Evolutionary conservation across 2,888 invertebrate species (phyloP), one percentile per base, ranked within the genome.

Genomic region (Sicus ferrugineus): DNA sequence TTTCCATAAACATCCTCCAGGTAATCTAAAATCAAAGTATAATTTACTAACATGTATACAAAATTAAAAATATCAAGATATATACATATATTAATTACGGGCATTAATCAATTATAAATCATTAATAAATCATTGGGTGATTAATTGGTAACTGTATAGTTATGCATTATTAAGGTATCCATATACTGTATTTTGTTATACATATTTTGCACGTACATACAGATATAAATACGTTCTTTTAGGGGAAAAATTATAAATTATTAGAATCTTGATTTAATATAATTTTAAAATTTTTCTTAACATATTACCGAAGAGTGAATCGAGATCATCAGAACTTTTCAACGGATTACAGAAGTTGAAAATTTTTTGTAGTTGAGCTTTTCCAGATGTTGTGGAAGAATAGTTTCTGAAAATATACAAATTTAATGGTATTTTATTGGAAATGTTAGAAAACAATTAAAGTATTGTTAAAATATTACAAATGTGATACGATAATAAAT

Each of bases 301-400:
- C 52, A 48, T 31, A 30, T 48, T 59, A 67, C 67, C 46, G 50
- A 69, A 66, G 67, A 78, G 76, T 16, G 65, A 58, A 0, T 84
- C 77, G 0, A 91, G 80, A 76, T 92, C 89, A 0, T 85, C 84
- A 0, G 85, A 76, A 62, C 87, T 89, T 74, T 89, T 89, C 14
- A 95, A 78, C 0, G 91, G 89, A 21, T 88, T 86, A 80, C 97
- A 97, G 1, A 97, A 86, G 61, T 91, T 89, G 89, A 95, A 96
- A 28, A 89, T 88, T 11, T 88, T 87, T 26, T 90, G 88, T 3
- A 98, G 80, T 88, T 90, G 91, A 11, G 88, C 85, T 67, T 89
- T 89, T 0, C 95, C 95, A 67, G 89, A 89, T 14, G 89, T 90
- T 84, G 86, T 85, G 2, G 83, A 80, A 0, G 88, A 83, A 74